Conservation (phyloP, 2,797 vertebrate genomes). For the Hemitrygon akajei region DNA sequence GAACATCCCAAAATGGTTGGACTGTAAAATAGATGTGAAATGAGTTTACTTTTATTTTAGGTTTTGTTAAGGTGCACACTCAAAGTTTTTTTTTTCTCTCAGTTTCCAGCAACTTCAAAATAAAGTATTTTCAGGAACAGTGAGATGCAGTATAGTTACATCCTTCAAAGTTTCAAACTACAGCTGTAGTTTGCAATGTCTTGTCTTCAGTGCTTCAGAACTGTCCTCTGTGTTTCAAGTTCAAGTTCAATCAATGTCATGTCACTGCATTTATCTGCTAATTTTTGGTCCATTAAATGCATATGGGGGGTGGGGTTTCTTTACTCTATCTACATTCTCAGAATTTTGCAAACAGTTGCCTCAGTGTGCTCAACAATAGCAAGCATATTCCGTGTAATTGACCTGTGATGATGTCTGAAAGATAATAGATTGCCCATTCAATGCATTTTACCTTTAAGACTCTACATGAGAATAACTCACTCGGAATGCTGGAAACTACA, state of each 20-base stretch:
- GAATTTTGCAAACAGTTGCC: not conserved
- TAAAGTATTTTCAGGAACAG: not conserved
- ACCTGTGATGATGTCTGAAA: not conserved
- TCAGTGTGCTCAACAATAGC: not conserved
- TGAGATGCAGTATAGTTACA: not conserved
- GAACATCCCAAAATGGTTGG: not conserved
- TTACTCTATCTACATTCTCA: not conserved
- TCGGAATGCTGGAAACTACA: not conserved
- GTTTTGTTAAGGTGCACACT: not conserved
- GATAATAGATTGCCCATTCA: not conserved
- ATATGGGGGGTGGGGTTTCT: too few relatives aligned
- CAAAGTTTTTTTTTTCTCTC: not conserved
- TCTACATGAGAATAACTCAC: not conserved
- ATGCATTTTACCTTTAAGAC: not conserved
- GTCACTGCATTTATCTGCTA: not conserved
- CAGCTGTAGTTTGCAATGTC: not conserved
- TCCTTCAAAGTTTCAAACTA: not conserved
- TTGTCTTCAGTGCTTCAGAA: not conserved
- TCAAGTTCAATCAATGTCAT: not conserved
- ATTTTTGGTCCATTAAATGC: not conserved
- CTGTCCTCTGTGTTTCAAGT: not conserved
- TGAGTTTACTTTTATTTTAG: not conserved
- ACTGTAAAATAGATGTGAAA: not conserved
- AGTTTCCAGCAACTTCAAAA: not conserved
- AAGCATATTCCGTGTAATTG: not conserved